Percentiles rank a stretch among this genome's conserved stretches.
Evolutionary conservation across 2,113 vertebrate species (phyloP).

Genomic region (Tragulus kanchil): DNA sequence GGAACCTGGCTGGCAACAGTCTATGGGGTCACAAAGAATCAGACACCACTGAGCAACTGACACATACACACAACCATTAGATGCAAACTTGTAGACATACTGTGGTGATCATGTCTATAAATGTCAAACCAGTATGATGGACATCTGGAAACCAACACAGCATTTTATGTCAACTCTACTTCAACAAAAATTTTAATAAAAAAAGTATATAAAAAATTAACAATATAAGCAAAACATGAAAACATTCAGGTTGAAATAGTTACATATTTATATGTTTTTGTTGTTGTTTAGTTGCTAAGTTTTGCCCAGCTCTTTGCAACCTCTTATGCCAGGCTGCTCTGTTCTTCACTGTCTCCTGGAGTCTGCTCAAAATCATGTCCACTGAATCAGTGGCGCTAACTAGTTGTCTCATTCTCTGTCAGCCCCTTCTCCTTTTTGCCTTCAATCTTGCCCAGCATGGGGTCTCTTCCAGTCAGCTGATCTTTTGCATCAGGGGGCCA

Average conservation of each 20-base stretch:
- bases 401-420: not conserved
- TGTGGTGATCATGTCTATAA: not conserved
- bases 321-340: not conserved
- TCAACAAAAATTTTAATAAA: not conserved
- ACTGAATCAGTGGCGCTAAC: not conserved
- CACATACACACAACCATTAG: not conserved
- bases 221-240: not conserved
- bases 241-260: not conserved
- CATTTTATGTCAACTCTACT: not conserved
- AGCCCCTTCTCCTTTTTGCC: not conserved
- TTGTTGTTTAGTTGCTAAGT: not conserved
- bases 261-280: not conserved
- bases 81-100: not conserved
- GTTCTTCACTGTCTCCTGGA: not conserved
- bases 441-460: not conserved
- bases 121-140: not conserved
- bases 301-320: not conserved
- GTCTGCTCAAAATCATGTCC: not conserved
- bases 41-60: no score
- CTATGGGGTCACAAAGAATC: no score
- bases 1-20: no score
- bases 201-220: not conserved
- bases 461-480: not conserved
- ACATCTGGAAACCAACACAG: not conserved
- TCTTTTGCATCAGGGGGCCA: not conserved